Percentiles rank a stretch among this genome's conserved stretches.
Conservation (phyloP, 1,140 invertebrate species). For the Thaumetopoea pityocampa region DNA sequence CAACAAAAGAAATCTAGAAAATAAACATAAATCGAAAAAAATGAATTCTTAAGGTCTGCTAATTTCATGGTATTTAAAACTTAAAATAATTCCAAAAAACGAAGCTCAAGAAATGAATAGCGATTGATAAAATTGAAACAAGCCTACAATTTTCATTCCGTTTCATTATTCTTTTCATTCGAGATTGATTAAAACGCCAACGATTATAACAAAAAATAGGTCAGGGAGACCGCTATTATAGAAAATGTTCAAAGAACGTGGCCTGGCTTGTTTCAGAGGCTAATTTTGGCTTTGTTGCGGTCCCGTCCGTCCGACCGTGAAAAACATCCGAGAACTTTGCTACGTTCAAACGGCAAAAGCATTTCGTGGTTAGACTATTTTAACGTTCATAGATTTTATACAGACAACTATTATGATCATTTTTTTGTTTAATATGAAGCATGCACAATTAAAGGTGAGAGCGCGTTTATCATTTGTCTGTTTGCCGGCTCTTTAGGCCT, state of each 20-base stretch:
- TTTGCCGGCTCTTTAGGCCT: too few species aligned
- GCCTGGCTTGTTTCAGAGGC: constrained; percentile 13
- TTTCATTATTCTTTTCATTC: constrained; percentile 12
- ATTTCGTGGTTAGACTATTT: constrained; percentile 15
- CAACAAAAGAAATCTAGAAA: too few species aligned
- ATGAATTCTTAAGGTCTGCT: too few species aligned
- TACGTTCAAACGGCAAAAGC: constrained; percentile 11
- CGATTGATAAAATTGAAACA: constrained; percentile 15
- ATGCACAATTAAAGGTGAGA: too few species aligned
- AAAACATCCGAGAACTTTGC: constrained; percentile 16
- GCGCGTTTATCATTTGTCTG: too few species aligned
- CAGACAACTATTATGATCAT: too few species aligned
- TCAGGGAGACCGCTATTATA: constrained; percentile 9
- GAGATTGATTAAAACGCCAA: constrained; percentile 20
- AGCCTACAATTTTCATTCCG: background rate
- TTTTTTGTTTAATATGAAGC: too few species aligned
- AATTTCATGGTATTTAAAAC: too few species aligned
- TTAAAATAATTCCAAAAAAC: too few species aligned
- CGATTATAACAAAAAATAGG: constrained; percentile 18
- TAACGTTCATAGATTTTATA: constrained; percentile 16
- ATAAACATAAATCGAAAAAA: too few species aligned
- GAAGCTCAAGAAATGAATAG: constrained; percentile 16
- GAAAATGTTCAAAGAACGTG: constrained; percentile 20
- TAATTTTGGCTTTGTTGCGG: constrained; percentile 26
- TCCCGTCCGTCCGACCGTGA: constrained; percentile 1